A percentile compares a stretch with the other conserved stretches of the same genome.
These are phyloP conservation scores for Podabrus alpinus DNA, from an alignment of 2,888 invertebrate species.

Conservation along the genomic window DNA sequence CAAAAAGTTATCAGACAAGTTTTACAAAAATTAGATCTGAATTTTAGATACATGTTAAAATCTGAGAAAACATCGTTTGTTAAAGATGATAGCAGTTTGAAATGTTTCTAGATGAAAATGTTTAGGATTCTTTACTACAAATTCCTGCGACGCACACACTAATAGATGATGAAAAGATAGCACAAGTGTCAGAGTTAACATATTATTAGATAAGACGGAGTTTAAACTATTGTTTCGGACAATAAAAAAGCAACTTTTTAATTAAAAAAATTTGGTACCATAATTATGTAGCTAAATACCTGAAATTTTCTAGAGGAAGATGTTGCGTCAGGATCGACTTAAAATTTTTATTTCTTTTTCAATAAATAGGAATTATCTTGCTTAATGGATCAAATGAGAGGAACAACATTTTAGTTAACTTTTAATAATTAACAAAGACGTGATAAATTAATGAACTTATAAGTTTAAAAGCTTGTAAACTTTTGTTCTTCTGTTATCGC, in stretches of 20 bases:
- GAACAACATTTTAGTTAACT: background rate
- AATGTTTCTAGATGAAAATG: constrained; percentile 23
- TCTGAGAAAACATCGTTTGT: constrained; percentile 14
- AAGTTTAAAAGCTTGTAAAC: constrained; percentile 21
- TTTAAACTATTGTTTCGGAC: constrained; percentile 17
- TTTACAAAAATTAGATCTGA: constrained; percentile 6
- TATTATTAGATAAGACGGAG: constrained; percentile 19
- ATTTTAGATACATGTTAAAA: constrained; percentile 5
- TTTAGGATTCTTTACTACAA: constrained; percentile 19
- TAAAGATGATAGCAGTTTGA: constrained; percentile 9
- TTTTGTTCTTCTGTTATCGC: constrained; percentile 21
- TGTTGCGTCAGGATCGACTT: background rate
- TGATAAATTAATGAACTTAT: constrained; percentile 17
- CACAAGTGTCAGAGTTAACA: constrained; percentile 25
- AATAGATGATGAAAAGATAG: constrained; percentile 29
- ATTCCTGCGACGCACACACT: constrained; percentile 23
- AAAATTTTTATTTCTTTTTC: background rate
- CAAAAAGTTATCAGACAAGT: background rate
- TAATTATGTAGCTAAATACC: background rate
- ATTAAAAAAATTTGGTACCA: background rate
- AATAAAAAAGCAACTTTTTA: constrained; percentile 5
- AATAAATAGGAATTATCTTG: background rate
- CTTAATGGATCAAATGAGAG: background rate
- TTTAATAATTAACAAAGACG: constrained; percentile 15
- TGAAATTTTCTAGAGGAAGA: background rate